Conservation (phyloP, 2,888 invertebrate genomes). For the Athalia rosae region DNA sequence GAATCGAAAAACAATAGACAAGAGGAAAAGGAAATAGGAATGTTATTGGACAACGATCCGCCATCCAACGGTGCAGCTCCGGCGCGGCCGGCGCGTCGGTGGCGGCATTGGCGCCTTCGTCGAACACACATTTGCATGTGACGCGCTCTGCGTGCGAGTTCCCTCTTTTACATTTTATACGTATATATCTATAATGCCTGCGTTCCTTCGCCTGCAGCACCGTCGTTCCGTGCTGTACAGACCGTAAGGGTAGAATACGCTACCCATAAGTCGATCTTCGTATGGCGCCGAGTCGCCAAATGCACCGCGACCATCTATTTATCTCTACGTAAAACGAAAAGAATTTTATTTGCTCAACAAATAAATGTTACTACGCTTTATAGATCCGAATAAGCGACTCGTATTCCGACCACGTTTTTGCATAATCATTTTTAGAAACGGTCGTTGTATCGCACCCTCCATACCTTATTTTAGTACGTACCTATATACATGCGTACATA, state of each 20-base stretch:
- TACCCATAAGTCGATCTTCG: no score
- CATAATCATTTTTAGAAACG: conserved; percentile 38
- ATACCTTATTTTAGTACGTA: neutral
- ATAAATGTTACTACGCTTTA: conserved; percentile 27
- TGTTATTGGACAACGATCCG: conserved; percentile 34
- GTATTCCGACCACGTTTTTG: conserved; percentile 40
- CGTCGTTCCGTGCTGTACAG: neutral
- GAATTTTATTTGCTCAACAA: conserved; percentile 40
- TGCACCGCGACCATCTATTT: conserved; percentile 31
- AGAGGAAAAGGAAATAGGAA: conserved; percentile 33
- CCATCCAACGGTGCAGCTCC: conserved; percentile 29
- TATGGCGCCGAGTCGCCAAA: conserved; percentile 37
- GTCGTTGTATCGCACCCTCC: conserved; percentile 26
- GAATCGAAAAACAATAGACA: conserved; percentile 37
- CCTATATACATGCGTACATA: no score
- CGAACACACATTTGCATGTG: conserved; percentile 36
- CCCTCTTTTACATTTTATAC: neutral
- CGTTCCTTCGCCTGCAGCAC: neutral
- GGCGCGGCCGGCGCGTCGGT: no score
- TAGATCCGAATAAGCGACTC: conserved; percentile 38
- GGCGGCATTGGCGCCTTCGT: conserved; percentile 13
- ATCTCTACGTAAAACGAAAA: conserved; percentile 25
- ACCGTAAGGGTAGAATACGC: no score
- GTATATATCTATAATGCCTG: neutral
- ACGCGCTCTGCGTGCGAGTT: conserved; percentile 37